Evolutionary conservation across 2,888 invertebrate species (phyloP).

Genomic region (Deroplatys truncata): DNA sequence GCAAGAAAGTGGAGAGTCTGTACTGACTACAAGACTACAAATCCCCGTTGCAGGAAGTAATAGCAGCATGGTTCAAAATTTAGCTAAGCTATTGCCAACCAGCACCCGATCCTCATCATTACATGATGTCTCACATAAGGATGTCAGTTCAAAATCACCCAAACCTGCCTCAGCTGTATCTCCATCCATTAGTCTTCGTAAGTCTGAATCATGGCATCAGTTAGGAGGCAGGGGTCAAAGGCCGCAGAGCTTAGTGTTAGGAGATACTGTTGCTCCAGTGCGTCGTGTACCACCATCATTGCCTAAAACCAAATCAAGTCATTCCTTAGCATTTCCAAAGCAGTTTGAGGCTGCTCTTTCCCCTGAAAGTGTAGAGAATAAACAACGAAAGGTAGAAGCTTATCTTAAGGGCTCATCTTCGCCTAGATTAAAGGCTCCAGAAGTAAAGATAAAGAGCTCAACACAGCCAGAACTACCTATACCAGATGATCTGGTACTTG

Average conservation of each 20-base stretch:
- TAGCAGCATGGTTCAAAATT: constrained; percentile 1
- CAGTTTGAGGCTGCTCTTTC: constrained; percentile 75
- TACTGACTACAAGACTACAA: constrained; percentile 46
- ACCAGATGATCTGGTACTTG: constrained; percentile 37
- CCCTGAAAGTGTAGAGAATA: constrained; percentile 62
- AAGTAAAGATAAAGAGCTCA: neutral
- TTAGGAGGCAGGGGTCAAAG: constrained; percentile 47
- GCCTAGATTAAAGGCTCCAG: constrained; percentile 7
- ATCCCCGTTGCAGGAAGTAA: constrained; percentile 39
- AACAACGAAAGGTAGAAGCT: constrained; percentile 68
- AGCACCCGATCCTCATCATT: constrained; percentile 4
- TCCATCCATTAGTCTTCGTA: constrained; percentile 20
- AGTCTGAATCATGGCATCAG: constrained; percentile 31
- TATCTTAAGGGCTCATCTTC: constrained; percentile 49
- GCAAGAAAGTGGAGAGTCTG: constrained; percentile 42
- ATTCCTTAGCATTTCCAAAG: constrained; percentile 68
- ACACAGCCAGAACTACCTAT: neutral
- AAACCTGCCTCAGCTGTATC: constrained; percentile 30
- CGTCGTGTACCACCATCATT: constrained; percentile 33
- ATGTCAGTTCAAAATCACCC: constrained; percentile 30
- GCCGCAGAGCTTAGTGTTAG: constrained; percentile 36
- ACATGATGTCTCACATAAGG: constrained; percentile 7
- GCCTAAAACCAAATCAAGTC: constrained; percentile 68
- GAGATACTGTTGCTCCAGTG: constrained; percentile 31
- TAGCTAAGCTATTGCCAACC: neutral